Conservation (phyloP, 92 coral and sea anemone genomes). For the Palythoa caribaeorum region DNA sequence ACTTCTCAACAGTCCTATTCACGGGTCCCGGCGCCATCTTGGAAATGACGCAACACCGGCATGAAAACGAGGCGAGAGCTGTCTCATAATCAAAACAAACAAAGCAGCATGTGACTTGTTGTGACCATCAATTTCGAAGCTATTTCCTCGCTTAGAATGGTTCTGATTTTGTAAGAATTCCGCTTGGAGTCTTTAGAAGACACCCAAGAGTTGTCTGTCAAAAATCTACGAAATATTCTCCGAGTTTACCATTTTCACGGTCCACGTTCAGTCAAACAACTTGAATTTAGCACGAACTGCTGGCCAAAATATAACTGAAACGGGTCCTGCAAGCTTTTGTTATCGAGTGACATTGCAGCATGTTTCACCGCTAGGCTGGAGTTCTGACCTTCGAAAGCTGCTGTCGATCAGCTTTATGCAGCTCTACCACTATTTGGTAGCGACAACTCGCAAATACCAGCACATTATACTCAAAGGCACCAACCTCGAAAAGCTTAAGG, state of each 20-base stretch:
- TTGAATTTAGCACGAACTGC: neutral
- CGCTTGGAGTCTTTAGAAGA: constrained; percentile 19
- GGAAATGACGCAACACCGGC: neutral
- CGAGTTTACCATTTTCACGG: constrained; percentile 4
- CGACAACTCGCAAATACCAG: constrained; percentile 47
- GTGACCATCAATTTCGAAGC: constrained; percentile 8
- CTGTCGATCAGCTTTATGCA: constrained; percentile 55
- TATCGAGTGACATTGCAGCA: constrained; percentile 1
- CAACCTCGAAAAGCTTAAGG: constrained; percentile 51
- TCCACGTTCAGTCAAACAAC: constrained; percentile 5
- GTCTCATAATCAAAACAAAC: neutral
- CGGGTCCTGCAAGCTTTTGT: neutral
- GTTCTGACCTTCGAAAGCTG: constrained; percentile 56
- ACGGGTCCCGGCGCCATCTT: neutral
- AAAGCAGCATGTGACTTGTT: neutral
- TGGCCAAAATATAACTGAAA: neutral
- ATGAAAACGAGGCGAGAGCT: constrained; percentile 6
- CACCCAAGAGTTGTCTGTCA: constrained; percentile 1
- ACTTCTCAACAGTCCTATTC: constrained; percentile 15
- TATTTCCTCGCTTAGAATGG: constrained; percentile 19
- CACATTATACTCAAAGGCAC: constrained; percentile 56
- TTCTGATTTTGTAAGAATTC: constrained; percentile 8
- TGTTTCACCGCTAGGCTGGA: constrained; percentile 65
- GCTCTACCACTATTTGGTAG: constrained; percentile 66
- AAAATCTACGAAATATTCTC: constrained; percentile 20